Evolutionary conservation across 2,113 vertebrate genomes (phyloP).

Genomic region (Cynopterus brachyotis): DNA sequence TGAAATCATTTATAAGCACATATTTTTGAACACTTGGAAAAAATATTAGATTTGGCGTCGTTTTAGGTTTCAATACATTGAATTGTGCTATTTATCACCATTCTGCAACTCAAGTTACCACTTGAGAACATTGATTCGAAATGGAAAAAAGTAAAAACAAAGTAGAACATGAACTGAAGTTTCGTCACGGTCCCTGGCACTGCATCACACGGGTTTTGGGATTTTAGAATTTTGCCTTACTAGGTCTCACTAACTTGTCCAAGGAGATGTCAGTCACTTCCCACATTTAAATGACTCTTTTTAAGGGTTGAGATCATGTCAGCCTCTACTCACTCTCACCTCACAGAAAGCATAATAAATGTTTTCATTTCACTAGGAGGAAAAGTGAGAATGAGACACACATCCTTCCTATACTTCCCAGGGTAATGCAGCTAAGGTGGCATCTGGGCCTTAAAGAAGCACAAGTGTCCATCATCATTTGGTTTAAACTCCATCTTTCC

Average conservation of each 20-base stretch:
- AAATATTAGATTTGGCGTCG: background rate
- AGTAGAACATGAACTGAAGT: background rate
- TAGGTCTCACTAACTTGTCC: background rate
- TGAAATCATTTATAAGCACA: conserved; percentile 2
- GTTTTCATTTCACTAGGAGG: background rate
- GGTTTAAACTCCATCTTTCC: background rate
- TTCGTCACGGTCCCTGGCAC: background rate
- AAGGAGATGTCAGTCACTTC: background rate
- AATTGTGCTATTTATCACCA: background rate
- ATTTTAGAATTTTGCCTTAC: background rate
- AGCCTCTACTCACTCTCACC: background rate
- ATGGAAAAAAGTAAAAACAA: background rate
- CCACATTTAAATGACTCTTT: background rate
- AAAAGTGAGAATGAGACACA: background rate
- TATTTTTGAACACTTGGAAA: background rate
- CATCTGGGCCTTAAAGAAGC: background rate
- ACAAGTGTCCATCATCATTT: background rate
- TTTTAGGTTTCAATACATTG: background rate
- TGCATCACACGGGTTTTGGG: background rate
- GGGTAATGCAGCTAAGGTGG: background rate
- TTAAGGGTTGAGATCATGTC: background rate
- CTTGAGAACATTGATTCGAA: background rate
- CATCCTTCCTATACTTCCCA: background rate
- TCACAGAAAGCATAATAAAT: background rate
- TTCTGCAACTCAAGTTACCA: background rate